Conservation (phyloP, 2,113 vertebrate species). For the Clarias magur region DNA sequence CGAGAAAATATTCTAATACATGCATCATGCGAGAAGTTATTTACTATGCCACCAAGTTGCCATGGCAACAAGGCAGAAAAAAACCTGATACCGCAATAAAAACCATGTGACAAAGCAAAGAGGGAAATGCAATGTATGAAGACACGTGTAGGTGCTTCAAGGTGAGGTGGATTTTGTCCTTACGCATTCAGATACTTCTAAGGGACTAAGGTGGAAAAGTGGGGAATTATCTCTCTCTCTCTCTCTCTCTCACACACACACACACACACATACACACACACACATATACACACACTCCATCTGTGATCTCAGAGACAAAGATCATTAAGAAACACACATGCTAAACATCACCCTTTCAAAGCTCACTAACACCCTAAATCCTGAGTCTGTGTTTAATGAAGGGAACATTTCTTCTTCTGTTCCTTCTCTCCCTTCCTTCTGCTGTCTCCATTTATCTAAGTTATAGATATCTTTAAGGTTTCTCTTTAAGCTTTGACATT, state of each 20-base stretch:
- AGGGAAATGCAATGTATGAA: conserved; percentile 8
- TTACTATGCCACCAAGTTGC: conserved; percentile 43
- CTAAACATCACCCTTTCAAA: conserved; percentile 45
- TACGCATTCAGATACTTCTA: conserved; percentile 55
- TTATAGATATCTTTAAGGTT: neutral
- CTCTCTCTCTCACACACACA: no score
- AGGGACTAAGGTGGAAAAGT: neutral
- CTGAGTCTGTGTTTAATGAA: conserved; percentile 30
- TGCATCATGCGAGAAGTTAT: conserved; percentile 42
- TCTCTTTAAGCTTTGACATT: conserved; percentile 3
- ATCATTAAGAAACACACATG: conserved; percentile 26
- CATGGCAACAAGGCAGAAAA: conserved; percentile 51
- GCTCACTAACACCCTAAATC: conserved; percentile 27
- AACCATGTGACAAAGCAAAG: conserved; percentile 39
- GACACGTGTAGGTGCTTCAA: neutral
- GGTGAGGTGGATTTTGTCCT: conserved; percentile 58
- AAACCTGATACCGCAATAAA: conserved; percentile 40
- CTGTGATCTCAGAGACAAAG: neutral
- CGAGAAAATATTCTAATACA: conserved; percentile 37
- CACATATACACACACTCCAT: neutral
- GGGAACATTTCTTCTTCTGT: conserved; percentile 7
- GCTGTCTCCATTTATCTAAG: conserved; percentile 11
- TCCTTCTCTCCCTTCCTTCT: neutral
- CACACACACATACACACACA: no score
- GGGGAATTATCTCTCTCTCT: neutral